These are phyloP conservation scores for Gobiocypris rarus DNA, from an alignment of 2,113 vertebrate species.

Conservation along the genomic window DNA sequence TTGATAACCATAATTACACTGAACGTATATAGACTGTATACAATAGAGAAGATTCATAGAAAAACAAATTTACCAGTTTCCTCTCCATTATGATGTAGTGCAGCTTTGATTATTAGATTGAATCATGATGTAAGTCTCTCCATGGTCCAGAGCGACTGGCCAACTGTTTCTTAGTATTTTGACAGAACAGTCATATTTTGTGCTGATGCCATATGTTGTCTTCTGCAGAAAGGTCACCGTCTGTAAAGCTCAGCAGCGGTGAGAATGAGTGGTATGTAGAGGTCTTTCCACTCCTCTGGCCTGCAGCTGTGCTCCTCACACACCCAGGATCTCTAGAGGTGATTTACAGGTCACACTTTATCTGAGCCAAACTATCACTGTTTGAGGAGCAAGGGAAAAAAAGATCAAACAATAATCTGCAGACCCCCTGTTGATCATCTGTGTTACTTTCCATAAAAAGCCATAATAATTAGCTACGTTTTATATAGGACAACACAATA, in stretches of 20 bases:
- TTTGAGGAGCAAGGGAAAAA: neutral
- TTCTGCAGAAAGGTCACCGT: conserved; percentile 35
- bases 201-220: conserved; percentile 20
- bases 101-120: neutral
- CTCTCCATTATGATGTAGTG: neutral
- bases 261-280: conserved; percentile 32
- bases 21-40: neutral
- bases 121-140: neutral
- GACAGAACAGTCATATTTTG: conserved; percentile 24
- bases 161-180: conserved; percentile 28
- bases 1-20: neutral
- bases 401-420: neutral
- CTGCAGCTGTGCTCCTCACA: conserved; percentile 23
- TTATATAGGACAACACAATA: neutral
- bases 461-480: neutral
- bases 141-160: neutral
- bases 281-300: conserved; percentile 2
- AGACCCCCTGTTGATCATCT: neutral
- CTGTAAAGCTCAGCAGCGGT: conserved; percentile 33
- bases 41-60: no score
- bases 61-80: no score
- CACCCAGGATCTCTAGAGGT: conserved; percentile 1
- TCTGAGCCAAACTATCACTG: neutral
- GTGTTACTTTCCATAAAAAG: neutral
- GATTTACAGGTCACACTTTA: conserved; percentile 9